These are phyloP conservation scores for Anhinga anhinga DNA, from an alignment of 2,113 vertebrate species.

Conservation along the genomic window DNA sequence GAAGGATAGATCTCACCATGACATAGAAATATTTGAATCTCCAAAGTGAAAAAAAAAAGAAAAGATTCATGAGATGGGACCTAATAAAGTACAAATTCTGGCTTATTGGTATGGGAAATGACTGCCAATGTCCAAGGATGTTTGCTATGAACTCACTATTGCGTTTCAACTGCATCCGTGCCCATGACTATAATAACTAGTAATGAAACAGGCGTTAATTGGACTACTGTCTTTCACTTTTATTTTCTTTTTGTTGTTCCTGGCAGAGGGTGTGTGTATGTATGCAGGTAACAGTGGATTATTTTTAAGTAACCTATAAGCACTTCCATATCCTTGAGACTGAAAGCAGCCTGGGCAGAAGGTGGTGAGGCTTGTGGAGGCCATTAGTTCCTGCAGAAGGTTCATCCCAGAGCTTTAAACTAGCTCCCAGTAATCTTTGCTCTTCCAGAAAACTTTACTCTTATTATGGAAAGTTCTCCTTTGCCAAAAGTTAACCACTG, in stretches of 20 bases:
- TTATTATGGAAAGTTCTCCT: neutral
- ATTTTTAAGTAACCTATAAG: neutral
- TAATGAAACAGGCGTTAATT: neutral
- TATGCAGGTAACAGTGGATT: neutral
- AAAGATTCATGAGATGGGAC: neutral
- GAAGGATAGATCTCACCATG: neutral
- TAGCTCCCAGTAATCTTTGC: neutral
- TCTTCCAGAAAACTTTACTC: neutral
- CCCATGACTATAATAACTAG: neutral
- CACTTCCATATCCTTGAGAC: accelerated
- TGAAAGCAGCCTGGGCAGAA: neutral
- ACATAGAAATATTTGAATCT: neutral
- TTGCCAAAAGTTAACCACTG: neutral
- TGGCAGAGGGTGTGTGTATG: neutral
- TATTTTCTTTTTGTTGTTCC: neutral
- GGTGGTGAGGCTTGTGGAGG: neutral
- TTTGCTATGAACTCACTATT: neutral
- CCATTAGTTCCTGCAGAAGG: neutral
- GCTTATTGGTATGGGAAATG: neutral
- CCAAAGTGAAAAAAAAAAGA: neutral
- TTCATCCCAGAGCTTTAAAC: neutral
- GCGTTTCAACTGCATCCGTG: neutral
- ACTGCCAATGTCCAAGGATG: neutral
- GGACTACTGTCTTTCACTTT: neutral
- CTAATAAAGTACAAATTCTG: neutral